phyloP scores from a whole-genome alignment of 2,888 invertebrate genomes.

The Girardia tigrina region DNA sequence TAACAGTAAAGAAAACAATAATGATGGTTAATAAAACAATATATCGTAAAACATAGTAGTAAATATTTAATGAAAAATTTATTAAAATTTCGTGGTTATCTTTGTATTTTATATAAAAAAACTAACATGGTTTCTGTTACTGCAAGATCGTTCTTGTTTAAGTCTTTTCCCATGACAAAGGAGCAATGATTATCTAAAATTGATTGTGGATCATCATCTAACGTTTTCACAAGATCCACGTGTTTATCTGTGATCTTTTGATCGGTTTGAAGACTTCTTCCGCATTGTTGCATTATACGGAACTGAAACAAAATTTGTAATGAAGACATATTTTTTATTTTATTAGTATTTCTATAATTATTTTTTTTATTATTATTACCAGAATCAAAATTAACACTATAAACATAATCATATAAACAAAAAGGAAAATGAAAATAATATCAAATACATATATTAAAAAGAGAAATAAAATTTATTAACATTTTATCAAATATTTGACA shows the following conservation, averaged over 20 bases:
- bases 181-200: conserved; percentile 9
- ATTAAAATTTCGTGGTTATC: no score
- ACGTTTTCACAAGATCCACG: background rate
- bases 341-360: background rate
- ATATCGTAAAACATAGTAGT: no score
- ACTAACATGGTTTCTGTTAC: background rate
- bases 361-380: background rate
- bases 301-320: no score
- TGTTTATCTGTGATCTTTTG: background rate
- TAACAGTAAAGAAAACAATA: no score
- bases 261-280: background rate
- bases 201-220: conserved; percentile 3
- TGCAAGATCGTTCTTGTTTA: background rate
- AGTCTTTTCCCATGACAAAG: background rate
- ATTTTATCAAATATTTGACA: no score
- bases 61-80: no score
- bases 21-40: no score
- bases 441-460: no score
- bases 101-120: background rate
- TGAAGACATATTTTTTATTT: background rate
- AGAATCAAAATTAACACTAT: background rate
- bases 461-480: no score
- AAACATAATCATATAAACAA: no score
- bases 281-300: background rate
- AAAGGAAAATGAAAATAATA: no score